phyloP scores from a whole-genome alignment of 2,888 invertebrate species.

The Malacosoma neustria region DNA sequence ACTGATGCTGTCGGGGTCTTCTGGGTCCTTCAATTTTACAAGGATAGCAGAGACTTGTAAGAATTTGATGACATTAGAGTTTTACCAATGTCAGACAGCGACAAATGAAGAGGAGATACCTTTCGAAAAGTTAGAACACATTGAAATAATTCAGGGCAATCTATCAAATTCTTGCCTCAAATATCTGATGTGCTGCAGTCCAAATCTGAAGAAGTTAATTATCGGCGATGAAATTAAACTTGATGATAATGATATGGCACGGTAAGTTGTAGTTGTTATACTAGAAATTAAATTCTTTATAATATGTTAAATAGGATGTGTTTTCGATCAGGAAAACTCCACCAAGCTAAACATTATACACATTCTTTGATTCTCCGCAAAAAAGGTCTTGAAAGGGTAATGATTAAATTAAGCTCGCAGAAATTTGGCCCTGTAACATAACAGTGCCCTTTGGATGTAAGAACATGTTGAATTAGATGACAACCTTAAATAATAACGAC shows the following conservation, averaged over 20 bases:
- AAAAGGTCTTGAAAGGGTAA: too few species aligned
- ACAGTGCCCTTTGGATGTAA: too few species aligned
- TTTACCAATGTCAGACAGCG: slow-evolving; percentile 78
- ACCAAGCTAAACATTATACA: too few species aligned
- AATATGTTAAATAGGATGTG: too few species aligned
- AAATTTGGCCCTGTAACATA: too few species aligned
- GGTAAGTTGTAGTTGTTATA: slow-evolving; percentile 48
- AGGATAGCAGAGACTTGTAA: slow-evolving; percentile 75
- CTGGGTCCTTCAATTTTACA: slow-evolving; percentile 74
- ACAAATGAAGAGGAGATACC: slow-evolving; percentile 72
- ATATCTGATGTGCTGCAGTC: slow-evolving; percentile 75
- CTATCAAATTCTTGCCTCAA: slow-evolving; percentile 73
- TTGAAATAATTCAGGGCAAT: slow-evolving; percentile 80
- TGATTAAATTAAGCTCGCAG: too few species aligned
- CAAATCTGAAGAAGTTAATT: slow-evolving; percentile 75
- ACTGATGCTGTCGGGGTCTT: slow-evolving; percentile 74
- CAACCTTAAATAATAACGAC: too few species aligned
- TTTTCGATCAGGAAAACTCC: too few species aligned
- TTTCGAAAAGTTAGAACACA: slow-evolving; percentile 76
- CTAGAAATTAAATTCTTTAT: too few species aligned
- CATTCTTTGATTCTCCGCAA: too few species aligned
- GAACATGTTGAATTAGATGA: too few species aligned
- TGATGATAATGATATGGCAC: slow-evolving; percentile 79
- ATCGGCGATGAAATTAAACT: slow-evolving; percentile 79
- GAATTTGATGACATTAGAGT: slow-evolving; percentile 76